A percentile compares a stretch with the other conserved stretches of the same genome.
These are phyloP conservation scores for Oenanthe oenanthe DNA, from an alignment of 2,113 vertebrate species.

Conservation along the genomic window DNA sequence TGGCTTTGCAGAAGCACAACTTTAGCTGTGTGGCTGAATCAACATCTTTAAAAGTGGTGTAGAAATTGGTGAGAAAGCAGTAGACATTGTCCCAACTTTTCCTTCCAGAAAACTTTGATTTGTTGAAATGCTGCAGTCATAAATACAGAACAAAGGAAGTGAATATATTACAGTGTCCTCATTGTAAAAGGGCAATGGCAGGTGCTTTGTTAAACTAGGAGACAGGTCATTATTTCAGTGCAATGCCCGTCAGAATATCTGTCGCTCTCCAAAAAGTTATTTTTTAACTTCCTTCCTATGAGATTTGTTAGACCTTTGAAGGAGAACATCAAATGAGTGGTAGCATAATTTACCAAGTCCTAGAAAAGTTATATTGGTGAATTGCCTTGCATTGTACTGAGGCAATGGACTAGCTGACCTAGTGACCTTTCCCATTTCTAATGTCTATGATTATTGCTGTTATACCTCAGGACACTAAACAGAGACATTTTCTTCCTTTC, in stretches of 20 bases:
- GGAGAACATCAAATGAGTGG: not conserved
- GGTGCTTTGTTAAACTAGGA: not conserved
- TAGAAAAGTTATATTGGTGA: not conserved
- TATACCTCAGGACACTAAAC: constrained; percentile 27
- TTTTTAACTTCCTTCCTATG: constrained; percentile 34
- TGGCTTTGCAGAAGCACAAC: not conserved
- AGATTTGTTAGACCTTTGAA: constrained; percentile 4
- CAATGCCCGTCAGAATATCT: not conserved
- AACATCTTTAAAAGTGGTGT: not conserved
- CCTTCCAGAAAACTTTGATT: constrained; percentile 26
- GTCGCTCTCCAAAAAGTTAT: not conserved
- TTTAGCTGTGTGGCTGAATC: not conserved
- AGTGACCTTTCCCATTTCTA: constrained; percentile 32
- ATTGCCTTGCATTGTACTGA: not conserved
- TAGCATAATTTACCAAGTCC: constrained; percentile 27
- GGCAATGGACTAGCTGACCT: not conserved
- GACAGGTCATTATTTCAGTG: constrained; percentile 26
- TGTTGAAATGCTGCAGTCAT: constrained; percentile 4
- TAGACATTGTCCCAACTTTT: not conserved
- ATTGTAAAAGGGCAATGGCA: constrained; percentile 3
- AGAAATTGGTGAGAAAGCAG: constrained; percentile 1
- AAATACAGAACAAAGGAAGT: constrained; percentile 27
- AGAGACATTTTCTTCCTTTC: constrained; percentile 47
- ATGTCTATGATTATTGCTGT: constrained; percentile 17
- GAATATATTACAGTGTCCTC: not conserved